These are phyloP conservation scores for Cheilosia urbana DNA, from an alignment of 2,888 invertebrate species.

Conservation along the genomic window DNA sequence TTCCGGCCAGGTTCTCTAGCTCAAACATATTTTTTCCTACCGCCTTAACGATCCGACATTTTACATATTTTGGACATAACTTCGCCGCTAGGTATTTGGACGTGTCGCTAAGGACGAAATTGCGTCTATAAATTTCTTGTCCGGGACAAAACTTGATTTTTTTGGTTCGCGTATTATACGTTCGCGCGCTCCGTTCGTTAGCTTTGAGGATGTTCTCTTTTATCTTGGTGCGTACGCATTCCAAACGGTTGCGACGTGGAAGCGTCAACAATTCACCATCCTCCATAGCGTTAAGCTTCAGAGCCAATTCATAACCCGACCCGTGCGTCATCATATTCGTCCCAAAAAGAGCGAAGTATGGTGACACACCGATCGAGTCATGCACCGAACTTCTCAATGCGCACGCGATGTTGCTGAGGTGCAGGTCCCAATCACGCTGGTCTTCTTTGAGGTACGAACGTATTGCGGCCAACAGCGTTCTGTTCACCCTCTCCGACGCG, in stretches of 20 bases:
- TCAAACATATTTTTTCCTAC: background rate
- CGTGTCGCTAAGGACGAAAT: no score
- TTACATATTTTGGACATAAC: slow-evolving; percentile 8
- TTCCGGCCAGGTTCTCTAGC: background rate
- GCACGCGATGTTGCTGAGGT: slow-evolving; percentile 56
- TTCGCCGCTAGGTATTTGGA: background rate
- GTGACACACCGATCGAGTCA: slow-evolving; percentile 47
- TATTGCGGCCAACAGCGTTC: slow-evolving; percentile 78
- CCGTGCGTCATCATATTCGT: slow-evolving; percentile 42
- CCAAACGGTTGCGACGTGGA: background rate
- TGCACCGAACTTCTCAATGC: slow-evolving; percentile 48
- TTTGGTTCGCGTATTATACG: background rate
- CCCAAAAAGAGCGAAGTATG: slow-evolving; percentile 49
- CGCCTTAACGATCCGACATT: slow-evolving; percentile 7
- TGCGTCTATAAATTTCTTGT: no score
- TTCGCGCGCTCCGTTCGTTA: slow-evolving; percentile 31
- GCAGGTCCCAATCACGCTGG: slow-evolving; percentile 63
- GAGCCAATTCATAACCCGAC: background rate
- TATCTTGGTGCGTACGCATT: background rate
- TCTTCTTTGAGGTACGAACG: slow-evolving; percentile 56
- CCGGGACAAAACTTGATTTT: background rate
- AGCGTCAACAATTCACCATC: slow-evolving; percentile 15
- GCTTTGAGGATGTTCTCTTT: slow-evolving; percentile 31
- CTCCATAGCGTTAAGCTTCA: background rate
- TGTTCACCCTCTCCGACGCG: slow-evolving; percentile 79